These are phyloP conservation scores for Myathropa florea DNA, from an alignment of 2,888 invertebrate species.

Conservation along the genomic window DNA sequence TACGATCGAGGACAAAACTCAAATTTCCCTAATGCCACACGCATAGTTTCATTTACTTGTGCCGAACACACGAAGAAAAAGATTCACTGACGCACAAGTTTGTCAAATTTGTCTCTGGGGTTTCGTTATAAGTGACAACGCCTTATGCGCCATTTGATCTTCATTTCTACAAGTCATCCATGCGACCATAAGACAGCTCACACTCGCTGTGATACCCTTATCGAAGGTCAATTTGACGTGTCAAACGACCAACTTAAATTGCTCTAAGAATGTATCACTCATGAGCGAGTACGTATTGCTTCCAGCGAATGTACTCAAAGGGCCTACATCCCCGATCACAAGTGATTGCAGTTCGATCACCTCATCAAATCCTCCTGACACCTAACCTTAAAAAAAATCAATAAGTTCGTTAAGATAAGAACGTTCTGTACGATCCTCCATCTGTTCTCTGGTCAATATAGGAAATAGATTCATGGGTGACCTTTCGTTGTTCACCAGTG, in stretches of 20 bases:
- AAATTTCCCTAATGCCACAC: too few relatives aligned
- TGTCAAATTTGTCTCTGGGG: too few relatives aligned
- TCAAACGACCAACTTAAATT: neutral
- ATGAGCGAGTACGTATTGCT: neutral
- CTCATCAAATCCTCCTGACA: constrained; percentile 14
- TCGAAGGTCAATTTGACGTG: neutral
- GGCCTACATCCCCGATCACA: too few relatives aligned
- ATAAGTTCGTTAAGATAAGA: neutral
- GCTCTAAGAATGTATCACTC: neutral
- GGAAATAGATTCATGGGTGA: neutral
- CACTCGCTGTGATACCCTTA: neutral
- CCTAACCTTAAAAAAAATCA: neutral
- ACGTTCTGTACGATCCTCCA: neutral
- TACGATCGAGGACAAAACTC: too few relatives aligned
- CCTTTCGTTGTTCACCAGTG: neutral
- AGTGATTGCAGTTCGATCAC: constrained; percentile 50
- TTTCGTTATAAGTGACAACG: too few relatives aligned
- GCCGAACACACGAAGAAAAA: too few relatives aligned
- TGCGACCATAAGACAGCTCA: neutral
- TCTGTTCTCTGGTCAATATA: constrained; percentile 19
- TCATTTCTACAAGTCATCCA: neutral
- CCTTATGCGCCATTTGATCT: neutral
- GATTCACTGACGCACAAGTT: too few relatives aligned
- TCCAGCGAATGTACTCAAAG: neutral
- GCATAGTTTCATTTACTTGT: too few relatives aligned